Percentiles rank a stretch among this genome's conserved stretches.
These are phyloP conservation scores for Saturnia pavonia DNA, from an alignment of 2,888 invertebrate species.

Conservation along the genomic window DNA sequence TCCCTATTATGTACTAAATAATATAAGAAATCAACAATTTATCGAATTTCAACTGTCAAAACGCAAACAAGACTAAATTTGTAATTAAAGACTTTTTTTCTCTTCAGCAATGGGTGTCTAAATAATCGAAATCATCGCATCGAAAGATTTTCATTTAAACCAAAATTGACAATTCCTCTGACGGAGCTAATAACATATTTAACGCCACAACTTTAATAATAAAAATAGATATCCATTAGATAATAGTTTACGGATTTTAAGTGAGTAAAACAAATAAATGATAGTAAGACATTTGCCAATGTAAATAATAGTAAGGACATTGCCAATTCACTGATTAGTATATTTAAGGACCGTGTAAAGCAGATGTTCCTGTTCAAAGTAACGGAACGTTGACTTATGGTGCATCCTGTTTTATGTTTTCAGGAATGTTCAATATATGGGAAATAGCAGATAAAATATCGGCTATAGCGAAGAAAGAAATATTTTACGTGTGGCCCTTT, in stretches of 20 bases:
- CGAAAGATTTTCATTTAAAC: no score
- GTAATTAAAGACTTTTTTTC: no score
- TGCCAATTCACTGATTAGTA: background rate
- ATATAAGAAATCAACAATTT: background rate
- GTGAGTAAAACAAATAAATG: background rate
- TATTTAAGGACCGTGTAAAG: background rate
- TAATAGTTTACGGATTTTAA: background rate
- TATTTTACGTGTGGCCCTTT: slow-evolving; percentile 84
- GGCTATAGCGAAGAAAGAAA: slow-evolving; percentile 83
- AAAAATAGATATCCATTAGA: background rate
- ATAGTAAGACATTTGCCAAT: background rate
- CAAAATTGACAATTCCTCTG: no score
- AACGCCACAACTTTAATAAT: no score
- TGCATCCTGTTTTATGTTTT: slow-evolving; percentile 24
- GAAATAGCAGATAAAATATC: slow-evolving; percentile 79
- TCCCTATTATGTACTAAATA: no score
- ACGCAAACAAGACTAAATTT: no score
- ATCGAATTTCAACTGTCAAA: background rate
- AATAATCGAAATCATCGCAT: no score
- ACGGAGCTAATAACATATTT: background rate
- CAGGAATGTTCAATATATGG: slow-evolving; percentile 85
- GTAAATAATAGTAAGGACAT: background rate
- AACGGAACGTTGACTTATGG: background rate
- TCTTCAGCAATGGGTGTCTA: no score
- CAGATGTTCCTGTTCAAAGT: background rate